These are phyloP conservation scores for Porites cylindrica DNA, from an alignment of 92 coral and sea anemone genomes.

Conservation along the genomic window DNA sequence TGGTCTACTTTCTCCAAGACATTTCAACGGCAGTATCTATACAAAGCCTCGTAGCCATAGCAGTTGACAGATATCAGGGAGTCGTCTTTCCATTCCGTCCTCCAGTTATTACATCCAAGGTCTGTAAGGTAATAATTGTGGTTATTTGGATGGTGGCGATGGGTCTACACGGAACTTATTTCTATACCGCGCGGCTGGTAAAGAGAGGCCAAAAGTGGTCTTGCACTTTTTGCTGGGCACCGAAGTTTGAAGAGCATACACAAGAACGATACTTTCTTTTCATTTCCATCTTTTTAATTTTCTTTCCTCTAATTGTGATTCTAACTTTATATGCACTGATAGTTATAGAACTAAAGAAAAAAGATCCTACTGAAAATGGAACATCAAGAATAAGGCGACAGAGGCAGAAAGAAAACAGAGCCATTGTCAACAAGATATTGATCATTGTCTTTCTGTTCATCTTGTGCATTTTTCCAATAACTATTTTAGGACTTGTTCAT, in stretches of 20 bases:
- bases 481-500: background rate
- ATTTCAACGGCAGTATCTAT: too few relatives aligned
- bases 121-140: too few relatives aligned
- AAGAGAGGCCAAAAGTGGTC: background rate
- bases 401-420: background rate
- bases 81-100: too few relatives aligned
- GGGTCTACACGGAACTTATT: background rate
- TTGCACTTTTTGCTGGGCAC: background rate
- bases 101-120: too few relatives aligned
- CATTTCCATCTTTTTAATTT: background rate
- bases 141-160: too few relatives aligned
- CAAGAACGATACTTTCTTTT: background rate
- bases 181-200: slow-evolving; percentile 6
- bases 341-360: background rate
- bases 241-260: background rate
- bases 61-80: too few relatives aligned
- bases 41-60: too few relatives aligned
- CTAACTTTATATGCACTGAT: background rate
- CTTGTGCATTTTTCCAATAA: slow-evolving; percentile 16
- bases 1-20: too few relatives aligned
- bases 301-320: background rate
- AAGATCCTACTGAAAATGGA: background rate
- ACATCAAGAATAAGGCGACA: slow-evolving; percentile 2
- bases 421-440: background rate
- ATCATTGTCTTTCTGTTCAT: background rate